Percentiles rank a stretch among this genome's conserved stretches.
Conservation (phyloP, 1,140 invertebrate genomes). For the Cherax quadricarinatus region DNA sequence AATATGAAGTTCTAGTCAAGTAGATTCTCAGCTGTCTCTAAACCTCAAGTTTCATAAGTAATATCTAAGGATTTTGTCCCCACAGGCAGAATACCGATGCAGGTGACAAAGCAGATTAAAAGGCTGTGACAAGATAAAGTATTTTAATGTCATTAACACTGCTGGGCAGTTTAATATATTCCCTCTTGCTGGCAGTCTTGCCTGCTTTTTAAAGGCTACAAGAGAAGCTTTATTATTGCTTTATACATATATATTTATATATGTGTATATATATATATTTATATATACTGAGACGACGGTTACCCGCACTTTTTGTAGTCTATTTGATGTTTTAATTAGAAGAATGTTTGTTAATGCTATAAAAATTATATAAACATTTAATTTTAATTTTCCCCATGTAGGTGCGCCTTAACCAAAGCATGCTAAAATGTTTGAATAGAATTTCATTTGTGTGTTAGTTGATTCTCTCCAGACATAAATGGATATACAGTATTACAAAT, state of each 20-base stretch:
- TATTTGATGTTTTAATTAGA: conserved; percentile 53
- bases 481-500: neutral
- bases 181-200: conserved; percentile 3
- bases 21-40: conserved; percentile 28
- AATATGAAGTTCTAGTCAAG: conserved; percentile 34
- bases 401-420: conserved; percentile 53
- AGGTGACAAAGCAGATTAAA: conserved; percentile 35
- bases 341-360: conserved; percentile 6
- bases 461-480: conserved; percentile 24
- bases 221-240: neutral
- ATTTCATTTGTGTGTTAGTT: conserved; percentile 43
- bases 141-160: conserved; percentile 3
- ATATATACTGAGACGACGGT: neutral
- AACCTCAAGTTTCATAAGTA: conserved; percentile 21
- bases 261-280: neutral
- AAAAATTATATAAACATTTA: conserved; percentile 34
- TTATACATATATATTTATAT: neutral
- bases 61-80: conserved; percentile 45
- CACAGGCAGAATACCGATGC: conserved; percentile 53
- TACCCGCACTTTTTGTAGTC: conserved; percentile 29
- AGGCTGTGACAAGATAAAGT: neutral
- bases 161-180: conserved; percentile 25
- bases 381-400: conserved; percentile 37
- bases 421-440: conserved; percentile 44
- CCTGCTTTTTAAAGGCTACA: neutral